These are phyloP conservation scores for Cervus canadensis DNA, from an alignment of 2,113 vertebrate genomes.

Conservation along the genomic window DNA sequence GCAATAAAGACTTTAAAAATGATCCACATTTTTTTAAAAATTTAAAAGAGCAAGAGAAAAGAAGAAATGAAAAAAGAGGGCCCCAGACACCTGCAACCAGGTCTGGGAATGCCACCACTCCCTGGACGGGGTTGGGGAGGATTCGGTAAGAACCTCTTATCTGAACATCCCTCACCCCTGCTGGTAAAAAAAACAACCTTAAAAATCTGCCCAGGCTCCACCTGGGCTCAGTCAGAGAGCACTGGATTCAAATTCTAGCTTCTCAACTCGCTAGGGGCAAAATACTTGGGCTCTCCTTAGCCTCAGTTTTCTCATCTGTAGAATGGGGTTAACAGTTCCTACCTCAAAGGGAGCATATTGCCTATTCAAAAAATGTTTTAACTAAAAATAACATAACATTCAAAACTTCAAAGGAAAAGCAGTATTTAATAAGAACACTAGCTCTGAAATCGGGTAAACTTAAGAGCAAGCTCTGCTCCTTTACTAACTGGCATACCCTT, in stretches of 20 bases:
- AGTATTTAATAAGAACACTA: not conserved
- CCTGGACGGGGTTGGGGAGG: not conserved
- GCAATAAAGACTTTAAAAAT: not conserved
- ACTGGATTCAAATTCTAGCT: not conserved
- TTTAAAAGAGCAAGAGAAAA: not conserved
- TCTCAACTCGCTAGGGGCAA: not conserved
- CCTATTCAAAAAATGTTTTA: not conserved
- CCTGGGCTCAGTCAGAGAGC: not conserved
- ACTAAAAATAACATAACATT: not conserved
- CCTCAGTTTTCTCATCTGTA: not conserved
- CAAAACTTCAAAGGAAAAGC: not conserved
- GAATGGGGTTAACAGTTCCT: not conserved
- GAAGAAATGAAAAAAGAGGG: not conserved
- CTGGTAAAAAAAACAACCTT: not conserved
- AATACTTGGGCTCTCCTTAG: not conserved
- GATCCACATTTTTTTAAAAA: not conserved
- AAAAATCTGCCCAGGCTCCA: too few species aligned
- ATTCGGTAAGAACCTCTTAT: not conserved
- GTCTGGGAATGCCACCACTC: too few species aligned
- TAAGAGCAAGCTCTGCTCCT: not conserved
- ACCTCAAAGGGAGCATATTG: not conserved
- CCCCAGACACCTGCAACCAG: not conserved
- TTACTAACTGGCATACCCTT: not conserved
- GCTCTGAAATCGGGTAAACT: not conserved
- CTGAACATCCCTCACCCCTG: not conserved